These are phyloP conservation scores for Frieseomelitta varia DNA, from an alignment of 1,140 invertebrate species.

Conservation along the genomic window DNA sequence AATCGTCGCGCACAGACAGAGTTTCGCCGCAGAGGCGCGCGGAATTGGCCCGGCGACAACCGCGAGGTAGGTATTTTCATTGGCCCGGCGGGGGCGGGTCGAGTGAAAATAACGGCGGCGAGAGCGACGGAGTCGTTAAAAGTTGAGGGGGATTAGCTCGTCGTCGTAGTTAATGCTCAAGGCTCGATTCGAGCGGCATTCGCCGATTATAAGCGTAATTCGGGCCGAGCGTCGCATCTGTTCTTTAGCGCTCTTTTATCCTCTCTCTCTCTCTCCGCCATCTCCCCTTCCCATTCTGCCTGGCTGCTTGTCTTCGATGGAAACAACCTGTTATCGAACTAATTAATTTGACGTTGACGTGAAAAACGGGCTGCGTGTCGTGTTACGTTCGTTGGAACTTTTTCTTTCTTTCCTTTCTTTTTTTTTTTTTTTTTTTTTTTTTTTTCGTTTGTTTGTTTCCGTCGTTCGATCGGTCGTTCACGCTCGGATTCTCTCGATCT, in stretches of 20 bases:
- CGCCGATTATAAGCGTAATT: conserved; percentile 49
- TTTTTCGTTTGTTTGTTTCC: too few species aligned
- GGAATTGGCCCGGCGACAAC: conserved; percentile 1
- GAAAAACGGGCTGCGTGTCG: neutral
- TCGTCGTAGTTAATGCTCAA: conserved; percentile 38
- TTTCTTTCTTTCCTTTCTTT: too few species aligned
- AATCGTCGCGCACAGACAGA: neutral
- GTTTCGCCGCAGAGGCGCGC: neutral
- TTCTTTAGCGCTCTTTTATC: neutral
- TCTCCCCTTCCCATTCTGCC: too few species aligned
- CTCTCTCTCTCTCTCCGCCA: too few species aligned
- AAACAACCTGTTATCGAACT: neutral
- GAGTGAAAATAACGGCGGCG: neutral
- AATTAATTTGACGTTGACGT: neutral
- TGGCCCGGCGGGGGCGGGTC: neutral
- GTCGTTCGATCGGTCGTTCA: neutral
- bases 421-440: too few species aligned
- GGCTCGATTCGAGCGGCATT: conserved; percentile 45
- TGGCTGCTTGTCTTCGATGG: neutral
- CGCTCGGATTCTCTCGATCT: neutral
- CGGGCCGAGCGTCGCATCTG: neutral
- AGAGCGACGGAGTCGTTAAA: conserved; percentile 48
- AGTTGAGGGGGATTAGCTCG: conserved; percentile 56
- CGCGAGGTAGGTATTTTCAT: neutral
- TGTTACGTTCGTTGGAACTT: too few species aligned